A percentile compares a stretch with the other conserved stretches of the same genome.
phyloP scores from a whole-genome alignment of 2,113 vertebrate genomes.

The Suricata suricatta region DNA sequence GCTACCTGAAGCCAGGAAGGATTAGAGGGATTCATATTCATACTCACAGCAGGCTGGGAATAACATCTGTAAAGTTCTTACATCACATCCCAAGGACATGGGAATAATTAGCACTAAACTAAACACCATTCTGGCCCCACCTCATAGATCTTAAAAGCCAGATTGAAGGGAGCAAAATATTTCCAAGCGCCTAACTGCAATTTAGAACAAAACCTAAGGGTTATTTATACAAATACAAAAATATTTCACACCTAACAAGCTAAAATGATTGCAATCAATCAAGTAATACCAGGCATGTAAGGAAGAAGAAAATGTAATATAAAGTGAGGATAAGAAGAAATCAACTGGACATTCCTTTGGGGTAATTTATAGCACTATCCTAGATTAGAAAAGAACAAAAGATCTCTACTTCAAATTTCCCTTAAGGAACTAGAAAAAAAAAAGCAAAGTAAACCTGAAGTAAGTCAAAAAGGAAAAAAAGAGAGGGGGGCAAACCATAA shows the following conservation, averaged over 20 bases:
- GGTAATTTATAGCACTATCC: neutral
- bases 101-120: neutral
- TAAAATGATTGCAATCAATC: neutral
- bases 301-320: neutral
- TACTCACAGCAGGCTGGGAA: neutral
- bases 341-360: too few species aligned
- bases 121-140: neutral
- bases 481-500: neutral
- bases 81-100: neutral
- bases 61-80: too few species aligned
- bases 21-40: fast-evolving
- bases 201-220: neutral
- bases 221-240: neutral
- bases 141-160: neutral
- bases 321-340: neutral
- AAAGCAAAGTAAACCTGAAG: neutral
- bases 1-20: neutral
- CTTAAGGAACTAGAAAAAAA: neutral
- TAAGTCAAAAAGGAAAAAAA: neutral
- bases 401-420: neutral
- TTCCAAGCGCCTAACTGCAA: neutral
- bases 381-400: neutral
- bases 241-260: neutral
- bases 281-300: neutral
- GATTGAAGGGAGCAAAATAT: neutral